phyloP scores from a whole-genome alignment of 2,888 invertebrate genomes.

The Lymantria monacha region DNA sequence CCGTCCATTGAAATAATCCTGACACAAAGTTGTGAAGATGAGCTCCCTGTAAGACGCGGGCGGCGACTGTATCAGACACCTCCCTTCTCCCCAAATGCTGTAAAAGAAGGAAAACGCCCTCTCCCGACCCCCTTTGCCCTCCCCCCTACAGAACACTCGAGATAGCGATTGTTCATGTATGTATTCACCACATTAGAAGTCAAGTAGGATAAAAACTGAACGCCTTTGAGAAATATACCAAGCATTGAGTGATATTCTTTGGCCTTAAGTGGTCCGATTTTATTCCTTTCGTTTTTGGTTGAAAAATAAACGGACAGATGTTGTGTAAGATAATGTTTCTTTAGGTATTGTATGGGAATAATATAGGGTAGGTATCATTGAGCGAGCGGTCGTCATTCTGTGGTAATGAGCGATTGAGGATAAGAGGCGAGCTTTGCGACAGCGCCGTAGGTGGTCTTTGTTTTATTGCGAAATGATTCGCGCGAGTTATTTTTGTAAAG shows the following conservation, averaged over 20 bases:
- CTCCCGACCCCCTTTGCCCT: constrained; percentile 19
- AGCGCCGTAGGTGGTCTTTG: not conserved
- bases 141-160: constrained; percentile 54
- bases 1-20: constrained; percentile 22
- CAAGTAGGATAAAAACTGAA: constrained; percentile 83
- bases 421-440: not conserved
- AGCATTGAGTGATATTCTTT: constrained; percentile 68
- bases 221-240: constrained; percentile 73
- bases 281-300: constrained; percentile 36
- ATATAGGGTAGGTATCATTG: not conserved
- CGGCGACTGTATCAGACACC: constrained; percentile 36
- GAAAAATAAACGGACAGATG: constrained; percentile 34
- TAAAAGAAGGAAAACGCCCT: constrained; percentile 58
- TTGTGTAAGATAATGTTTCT: constrained; percentile 31
- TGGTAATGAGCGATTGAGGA: constrained; percentile 25
- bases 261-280: constrained; percentile 39
- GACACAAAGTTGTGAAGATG: constrained; percentile 28
- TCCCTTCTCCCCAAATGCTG: constrained; percentile 50
- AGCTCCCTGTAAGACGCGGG: constrained; percentile 44
- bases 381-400: constrained; percentile 16
- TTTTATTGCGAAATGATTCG: not conserved
- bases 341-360: constrained; percentile 13
- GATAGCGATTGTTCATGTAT: constrained; percentile 85
- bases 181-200: constrained; percentile 87
- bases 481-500: not conserved